Evolutionary conservation across 2,888 invertebrate genomes (phyloP).

Genomic region (Aethes cnicana): DNA sequence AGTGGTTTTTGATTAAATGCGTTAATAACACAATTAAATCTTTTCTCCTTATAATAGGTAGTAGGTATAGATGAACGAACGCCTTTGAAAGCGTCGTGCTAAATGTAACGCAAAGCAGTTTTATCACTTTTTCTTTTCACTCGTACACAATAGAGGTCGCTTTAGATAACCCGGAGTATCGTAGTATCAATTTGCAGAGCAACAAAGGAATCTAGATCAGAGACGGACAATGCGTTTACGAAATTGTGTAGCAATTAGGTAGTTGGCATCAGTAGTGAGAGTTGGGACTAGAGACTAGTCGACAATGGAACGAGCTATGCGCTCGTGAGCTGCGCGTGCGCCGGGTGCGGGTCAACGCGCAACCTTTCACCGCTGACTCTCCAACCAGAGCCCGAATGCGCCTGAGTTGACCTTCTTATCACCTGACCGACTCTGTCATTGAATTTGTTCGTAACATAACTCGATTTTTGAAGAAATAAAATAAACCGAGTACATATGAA

Average conservation of each 20-base stretch:
- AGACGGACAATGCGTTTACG: conserved; percentile 73
- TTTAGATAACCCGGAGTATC: conserved; percentile 49
- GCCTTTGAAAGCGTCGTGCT: background rate
- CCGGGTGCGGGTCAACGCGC: conserved; percentile 61
- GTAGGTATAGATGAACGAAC: too few species aligned
- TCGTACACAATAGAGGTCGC: conserved; percentile 48
- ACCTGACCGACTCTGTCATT: conserved; percentile 6
- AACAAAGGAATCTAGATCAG: conserved; percentile 73
- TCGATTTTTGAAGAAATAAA: too few species aligned
- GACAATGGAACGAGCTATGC: conserved; percentile 58
- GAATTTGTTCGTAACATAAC: too few species aligned
- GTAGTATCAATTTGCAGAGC: conserved; percentile 51
- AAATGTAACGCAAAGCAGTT: background rate
- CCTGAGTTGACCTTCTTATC: conserved; percentile 14
- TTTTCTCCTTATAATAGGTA: too few species aligned
- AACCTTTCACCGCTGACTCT: conserved; percentile 61
- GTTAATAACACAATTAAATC: too few species aligned
- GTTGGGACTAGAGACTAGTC: conserved; percentile 70
- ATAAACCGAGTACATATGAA: too few species aligned
- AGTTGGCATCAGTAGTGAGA: conserved; percentile 69
- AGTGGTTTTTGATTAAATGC: background rate
- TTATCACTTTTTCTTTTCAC: conserved; percentile 27
- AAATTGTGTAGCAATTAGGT: conserved; percentile 70
- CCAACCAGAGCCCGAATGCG: background rate
- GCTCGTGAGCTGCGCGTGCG: conserved; percentile 42